Percentiles rank a stretch among this genome's conserved stretches.
These are phyloP conservation scores for Pogonomyrmex barbatus DNA, from an alignment of 1,140 invertebrate genomes.

Conservation along the genomic window DNA sequence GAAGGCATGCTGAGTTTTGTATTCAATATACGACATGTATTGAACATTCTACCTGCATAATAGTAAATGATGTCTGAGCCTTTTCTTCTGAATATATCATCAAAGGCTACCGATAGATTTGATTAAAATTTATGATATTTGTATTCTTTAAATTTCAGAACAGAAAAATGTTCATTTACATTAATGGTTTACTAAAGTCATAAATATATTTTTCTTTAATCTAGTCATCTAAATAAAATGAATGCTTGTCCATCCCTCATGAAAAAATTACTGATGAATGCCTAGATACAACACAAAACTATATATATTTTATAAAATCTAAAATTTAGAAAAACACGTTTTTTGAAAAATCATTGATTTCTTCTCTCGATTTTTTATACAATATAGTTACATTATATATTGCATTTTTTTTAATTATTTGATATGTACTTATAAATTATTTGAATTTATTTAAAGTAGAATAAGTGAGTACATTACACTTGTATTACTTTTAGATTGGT, in stretches of 20 bases:
- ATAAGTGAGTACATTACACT: not conserved
- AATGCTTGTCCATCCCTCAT: not conserved
- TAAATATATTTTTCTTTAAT: not conserved
- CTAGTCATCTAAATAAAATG: not conserved
- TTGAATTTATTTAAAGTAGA: not conserved
- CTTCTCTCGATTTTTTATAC: not conserved
- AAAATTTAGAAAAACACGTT: not conserved
- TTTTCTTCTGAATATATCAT: not conserved
- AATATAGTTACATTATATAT: not conserved
- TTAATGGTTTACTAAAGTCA: not conserved
- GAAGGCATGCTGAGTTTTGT: constrained; percentile 41
- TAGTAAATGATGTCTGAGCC: constrained; percentile 6
- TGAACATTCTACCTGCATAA: not conserved
- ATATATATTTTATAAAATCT: not conserved
- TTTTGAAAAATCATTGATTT: not conserved
- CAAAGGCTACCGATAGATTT: not conserved
- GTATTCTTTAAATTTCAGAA: not conserved
- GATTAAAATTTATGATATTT: not conserved
- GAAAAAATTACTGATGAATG: not conserved
- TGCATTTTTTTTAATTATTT: not conserved
- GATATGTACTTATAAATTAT: constrained; percentile 9
- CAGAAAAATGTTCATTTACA: not conserved
- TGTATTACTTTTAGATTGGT: not conserved
- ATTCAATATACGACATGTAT: constrained; percentile 24
- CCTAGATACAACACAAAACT: not conserved